These are phyloP conservation scores for Meriones psammophilus DNA, from an alignment of 2,797 vertebrate species.

Conservation along the genomic window DNA sequence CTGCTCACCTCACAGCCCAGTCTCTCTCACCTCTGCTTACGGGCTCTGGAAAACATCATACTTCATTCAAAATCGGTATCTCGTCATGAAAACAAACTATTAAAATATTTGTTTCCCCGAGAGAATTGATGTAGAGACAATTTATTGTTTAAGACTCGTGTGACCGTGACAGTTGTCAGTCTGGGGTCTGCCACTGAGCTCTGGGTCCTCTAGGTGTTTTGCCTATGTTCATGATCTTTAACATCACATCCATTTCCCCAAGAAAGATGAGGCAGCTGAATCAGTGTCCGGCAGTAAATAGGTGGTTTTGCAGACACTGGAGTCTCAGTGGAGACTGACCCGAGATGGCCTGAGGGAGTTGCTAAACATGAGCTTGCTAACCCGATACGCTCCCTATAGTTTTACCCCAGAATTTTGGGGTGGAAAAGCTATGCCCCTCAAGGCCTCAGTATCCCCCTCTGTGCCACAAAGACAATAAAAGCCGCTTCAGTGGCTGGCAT, in stretches of 20 bases:
- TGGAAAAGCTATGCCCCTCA: not conserved
- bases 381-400: not conserved
- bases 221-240: not conserved
- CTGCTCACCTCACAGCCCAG: slow-evolving; percentile 51
- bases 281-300: not conserved
- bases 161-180: not conserved
- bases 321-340: not conserved
- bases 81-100: slow-evolving; percentile 7
- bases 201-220: not conserved
- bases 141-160: not conserved
- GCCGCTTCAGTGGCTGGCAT: not conserved
- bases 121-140: not conserved
- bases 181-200: not conserved
- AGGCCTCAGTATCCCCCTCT: not conserved
- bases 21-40: not conserved
- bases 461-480: slow-evolving; percentile 12
- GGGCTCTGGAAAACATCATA: slow-evolving; percentile 25
- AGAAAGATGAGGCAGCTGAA: not conserved
- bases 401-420: not conserved
- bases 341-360: not conserved
- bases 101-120: slow-evolving; percentile 18
- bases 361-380: not conserved
- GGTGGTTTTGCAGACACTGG: not conserved
- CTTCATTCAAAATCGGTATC: not conserved
- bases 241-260: not conserved